Base-by-base conservation (phyloP, 2,797 vertebrate genomes). In the Coracias cyanogaster region DNA sequence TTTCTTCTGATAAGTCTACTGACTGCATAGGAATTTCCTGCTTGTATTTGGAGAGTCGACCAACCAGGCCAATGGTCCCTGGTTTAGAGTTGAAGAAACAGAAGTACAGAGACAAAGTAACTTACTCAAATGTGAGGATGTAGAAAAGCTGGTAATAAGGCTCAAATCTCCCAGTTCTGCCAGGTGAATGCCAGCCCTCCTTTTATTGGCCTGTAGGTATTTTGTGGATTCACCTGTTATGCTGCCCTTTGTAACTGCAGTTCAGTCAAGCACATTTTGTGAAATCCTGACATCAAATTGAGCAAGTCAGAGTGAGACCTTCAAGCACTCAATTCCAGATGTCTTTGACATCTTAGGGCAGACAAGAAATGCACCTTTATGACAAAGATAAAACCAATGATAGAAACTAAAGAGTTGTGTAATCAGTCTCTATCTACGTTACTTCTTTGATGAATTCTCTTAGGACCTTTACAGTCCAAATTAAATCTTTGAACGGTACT, bases 401-500 rank as follows among this genome's bases (percentile, higher is more conserved):
- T 2, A 82, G 51, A 77, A 91, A 76, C 28, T 71, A 89, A 82
- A 79, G 2, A 7, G 31, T 73, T 86, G 29, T 70, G 15, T 79
- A 48, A 74, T 64, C 64, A 43, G 12, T 70, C n/a, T 77, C 35
- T 69, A 35, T 55, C 37, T 57, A 17, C n/a, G 22, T 72, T 86
- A 70, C 37, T 89, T 76, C 76, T 80, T 70, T 45, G 22, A 82
- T 86, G 58, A 84, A 92, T 84, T 94, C 57, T 90, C 52, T 51
- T 74, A 64, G 45, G 39, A 82, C 25, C 5, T 71, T 86, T 77
- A 61, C 15, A 89, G 24, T 73, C 67, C 79, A 85, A 86, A 85
- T 80, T 12, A 93, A 72, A 7, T 77, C 45, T 86, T 88, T 82
- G 78, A 94, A 60, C 51, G 66, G 54, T 48, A 51, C 41, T 54